These are phyloP conservation scores for Heteractis magnifica DNA, from an alignment of 92 coral and sea anemone genomes.

Conservation along the genomic window DNA sequence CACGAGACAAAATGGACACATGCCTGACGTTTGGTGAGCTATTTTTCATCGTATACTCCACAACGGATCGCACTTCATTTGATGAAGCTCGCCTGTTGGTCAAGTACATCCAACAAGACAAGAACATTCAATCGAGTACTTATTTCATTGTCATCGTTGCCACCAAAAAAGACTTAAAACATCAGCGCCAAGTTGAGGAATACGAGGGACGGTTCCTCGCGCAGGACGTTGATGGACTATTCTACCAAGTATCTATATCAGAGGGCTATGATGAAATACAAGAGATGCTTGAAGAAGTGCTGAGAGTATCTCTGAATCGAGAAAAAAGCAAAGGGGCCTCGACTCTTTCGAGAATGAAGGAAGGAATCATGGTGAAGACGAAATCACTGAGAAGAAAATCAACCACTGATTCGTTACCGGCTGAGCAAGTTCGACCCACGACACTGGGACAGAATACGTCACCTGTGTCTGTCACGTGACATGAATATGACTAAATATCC, in stretches of 20 bases:
- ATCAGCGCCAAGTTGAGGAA: conserved; percentile 73
- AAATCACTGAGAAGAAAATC: conserved; percentile 71
- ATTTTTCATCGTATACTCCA: conserved; percentile 88
- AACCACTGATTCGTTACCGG: neutral
- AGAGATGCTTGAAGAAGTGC: conserved; percentile 61
- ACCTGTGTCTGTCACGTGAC: conserved; percentile 17
- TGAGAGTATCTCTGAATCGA: conserved; percentile 56
- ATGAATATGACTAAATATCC: neutral
- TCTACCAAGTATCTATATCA: conserved; percentile 76
- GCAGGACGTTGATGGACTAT: conserved; percentile 75
- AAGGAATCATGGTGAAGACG: conserved; percentile 66
- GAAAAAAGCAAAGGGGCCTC: conserved; percentile 56
- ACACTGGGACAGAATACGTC: conserved; percentile 38
- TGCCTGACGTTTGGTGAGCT: conserved; percentile 84
- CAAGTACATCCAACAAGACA: conserved; percentile 74
- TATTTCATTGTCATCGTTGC: conserved; percentile 73
- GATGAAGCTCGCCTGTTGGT: conserved; percentile 81
- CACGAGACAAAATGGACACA: conserved; percentile 78
- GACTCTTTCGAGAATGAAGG: conserved; percentile 65
- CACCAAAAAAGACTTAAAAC: conserved; percentile 77
- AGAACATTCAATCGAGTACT: conserved; percentile 43
- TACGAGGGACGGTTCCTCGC: conserved; percentile 80
- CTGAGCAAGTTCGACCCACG: conserved; percentile 29
- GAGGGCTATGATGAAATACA: conserved; percentile 75
- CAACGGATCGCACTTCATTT: conserved; percentile 90